Conservation (phyloP, 2,113 vertebrate genomes). For the Campylomormyrus numenius region DNA sequence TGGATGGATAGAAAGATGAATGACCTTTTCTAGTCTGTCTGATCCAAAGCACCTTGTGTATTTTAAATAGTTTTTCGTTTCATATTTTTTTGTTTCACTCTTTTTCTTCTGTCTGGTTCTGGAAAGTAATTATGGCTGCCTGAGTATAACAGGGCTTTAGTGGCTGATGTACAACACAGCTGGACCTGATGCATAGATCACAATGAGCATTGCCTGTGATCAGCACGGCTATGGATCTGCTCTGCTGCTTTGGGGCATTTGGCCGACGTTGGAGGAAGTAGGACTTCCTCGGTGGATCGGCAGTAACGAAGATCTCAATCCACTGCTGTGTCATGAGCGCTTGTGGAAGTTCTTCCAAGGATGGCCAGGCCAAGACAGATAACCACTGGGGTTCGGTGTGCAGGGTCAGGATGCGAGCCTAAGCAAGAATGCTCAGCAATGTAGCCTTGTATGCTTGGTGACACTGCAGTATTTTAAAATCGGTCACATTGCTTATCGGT, state of each 20-base stretch:
- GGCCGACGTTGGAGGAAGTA: background rate
- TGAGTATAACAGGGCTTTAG: background rate
- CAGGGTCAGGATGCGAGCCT: background rate
- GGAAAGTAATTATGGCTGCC: background rate
- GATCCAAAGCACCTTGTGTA: background rate
- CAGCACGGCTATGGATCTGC: background rate
- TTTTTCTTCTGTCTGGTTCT: background rate
- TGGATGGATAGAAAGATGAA: background rate
- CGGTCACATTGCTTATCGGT: background rate
- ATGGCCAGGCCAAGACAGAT: background rate
- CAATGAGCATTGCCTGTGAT: background rate
- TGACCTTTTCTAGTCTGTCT: background rate
- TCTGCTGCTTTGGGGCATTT: background rate
- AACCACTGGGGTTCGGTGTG: background rate
- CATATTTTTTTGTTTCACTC: background rate
- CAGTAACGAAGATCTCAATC: background rate
- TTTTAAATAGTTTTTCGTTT: background rate
- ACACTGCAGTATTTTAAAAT: background rate
- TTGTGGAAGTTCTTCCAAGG: background rate
- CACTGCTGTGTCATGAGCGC: too few species aligned
- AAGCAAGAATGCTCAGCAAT: background rate
- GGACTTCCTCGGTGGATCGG: background rate
- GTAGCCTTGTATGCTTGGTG: background rate
- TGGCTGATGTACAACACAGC: background rate
- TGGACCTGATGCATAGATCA: background rate